Evolutionary conservation across 2,797 vertebrate genomes (phyloP).

Genomic region (Allobates femoralis): DNA sequence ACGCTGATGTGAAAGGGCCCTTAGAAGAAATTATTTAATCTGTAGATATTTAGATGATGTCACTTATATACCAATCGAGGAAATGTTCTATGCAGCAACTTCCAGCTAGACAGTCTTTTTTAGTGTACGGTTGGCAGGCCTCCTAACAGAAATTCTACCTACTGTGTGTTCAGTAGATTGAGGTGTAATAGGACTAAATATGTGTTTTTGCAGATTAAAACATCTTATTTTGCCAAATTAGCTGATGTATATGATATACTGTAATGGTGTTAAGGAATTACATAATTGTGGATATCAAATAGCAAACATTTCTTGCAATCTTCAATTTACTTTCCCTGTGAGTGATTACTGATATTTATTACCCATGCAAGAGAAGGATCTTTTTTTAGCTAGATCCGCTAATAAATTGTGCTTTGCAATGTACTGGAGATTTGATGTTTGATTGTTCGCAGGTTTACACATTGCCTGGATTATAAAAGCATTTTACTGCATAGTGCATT

Average conservation of each 20-base stretch:
- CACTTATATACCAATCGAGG: not conserved
- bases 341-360: constrained; percentile 1
- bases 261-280: not conserved
- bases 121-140: not conserved
- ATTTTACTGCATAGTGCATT: constrained; percentile 19
- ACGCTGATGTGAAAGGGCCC: too few relatives aligned
- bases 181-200: not conserved
- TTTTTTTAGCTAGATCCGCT: not conserved
- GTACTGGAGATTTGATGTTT: not conserved
- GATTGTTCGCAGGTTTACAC: not conserved
- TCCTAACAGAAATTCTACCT: not conserved
- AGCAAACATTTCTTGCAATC: not conserved
- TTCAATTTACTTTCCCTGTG: not conserved
- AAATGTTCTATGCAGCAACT: not conserved
- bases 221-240: not conserved
- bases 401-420: constrained; percentile 8
- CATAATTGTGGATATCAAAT: not conserved
- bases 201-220: not conserved
- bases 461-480: not conserved
- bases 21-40: too few relatives aligned
- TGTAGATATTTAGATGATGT: not conserved
- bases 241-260: not conserved
- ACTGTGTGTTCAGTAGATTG: not conserved
- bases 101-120: not conserved
- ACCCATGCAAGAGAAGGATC: not conserved